Conservation (phyloP, 2,113 vertebrate genomes). For the Ptyas mucosa region DNA sequence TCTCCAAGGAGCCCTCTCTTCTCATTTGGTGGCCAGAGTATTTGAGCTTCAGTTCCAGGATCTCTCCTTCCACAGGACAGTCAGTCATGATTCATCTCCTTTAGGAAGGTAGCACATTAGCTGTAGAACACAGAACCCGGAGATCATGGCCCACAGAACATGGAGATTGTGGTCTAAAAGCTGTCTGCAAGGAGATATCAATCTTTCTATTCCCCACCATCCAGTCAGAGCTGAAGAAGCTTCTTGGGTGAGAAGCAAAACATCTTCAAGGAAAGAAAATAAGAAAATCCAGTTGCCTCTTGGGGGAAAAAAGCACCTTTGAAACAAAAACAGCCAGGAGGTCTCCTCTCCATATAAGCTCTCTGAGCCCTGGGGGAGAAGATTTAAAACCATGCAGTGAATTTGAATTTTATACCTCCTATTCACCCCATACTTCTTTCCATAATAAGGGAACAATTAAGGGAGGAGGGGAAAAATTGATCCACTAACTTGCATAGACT, state of each 20-base stretch:
- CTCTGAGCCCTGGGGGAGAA: background rate
- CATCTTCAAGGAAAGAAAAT: no score
- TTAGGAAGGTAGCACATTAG: background rate
- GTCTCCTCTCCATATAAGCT: background rate
- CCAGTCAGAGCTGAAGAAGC: no score
- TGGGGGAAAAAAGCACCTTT: no score
- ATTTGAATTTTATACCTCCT: conserved; percentile 29
- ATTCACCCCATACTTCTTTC: conserved; percentile 54
- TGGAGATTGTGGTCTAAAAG: background rate
- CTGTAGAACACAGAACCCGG: background rate
- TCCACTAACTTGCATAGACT: conserved; percentile 61
- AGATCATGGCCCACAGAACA: background rate
- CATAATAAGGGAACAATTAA: conserved; percentile 70
- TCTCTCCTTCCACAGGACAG: background rate
- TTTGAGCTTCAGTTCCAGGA: background rate
- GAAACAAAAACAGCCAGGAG: background rate
- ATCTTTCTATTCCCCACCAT: no score
- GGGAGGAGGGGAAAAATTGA: conserved; percentile 56
- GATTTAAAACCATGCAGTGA: background rate
- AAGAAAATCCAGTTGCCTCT: no score
- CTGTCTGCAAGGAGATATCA: no score
- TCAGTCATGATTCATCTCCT: background rate
- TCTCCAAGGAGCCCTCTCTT: background rate
- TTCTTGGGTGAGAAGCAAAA: no score
- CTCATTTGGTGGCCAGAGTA: background rate